Evolutionary conservation across 2,888 invertebrate species (phyloP).

Genomic region (Drosophila ustulata): DNA sequence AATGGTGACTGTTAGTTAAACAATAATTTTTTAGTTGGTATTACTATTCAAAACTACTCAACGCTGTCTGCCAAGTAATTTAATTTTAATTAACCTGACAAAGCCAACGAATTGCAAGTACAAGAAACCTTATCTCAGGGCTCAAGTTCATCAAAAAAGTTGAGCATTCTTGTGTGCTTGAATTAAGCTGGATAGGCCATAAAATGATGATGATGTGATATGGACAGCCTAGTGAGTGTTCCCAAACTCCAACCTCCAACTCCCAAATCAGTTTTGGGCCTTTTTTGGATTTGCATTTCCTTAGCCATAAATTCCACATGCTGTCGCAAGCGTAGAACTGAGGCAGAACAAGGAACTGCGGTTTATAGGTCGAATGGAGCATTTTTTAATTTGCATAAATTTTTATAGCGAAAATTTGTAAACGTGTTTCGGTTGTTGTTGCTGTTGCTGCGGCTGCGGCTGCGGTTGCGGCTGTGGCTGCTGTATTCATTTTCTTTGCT

Average conservation of each 20-base stretch:
- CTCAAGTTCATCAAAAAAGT: slow-evolving; percentile 30
- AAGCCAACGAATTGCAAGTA: background rate
- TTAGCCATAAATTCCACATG: slow-evolving; percentile 63
- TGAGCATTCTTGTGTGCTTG: slow-evolving; percentile 18
- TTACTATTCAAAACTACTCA: too few relatives aligned
- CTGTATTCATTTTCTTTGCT: slow-evolving; percentile 13
- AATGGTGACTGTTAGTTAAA: too few relatives aligned
- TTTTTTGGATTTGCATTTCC: slow-evolving; percentile 53
- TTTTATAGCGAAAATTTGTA: slow-evolving; percentile 66
- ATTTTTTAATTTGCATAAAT: slow-evolving; percentile 73
- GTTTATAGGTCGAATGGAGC: slow-evolving; percentile 42
- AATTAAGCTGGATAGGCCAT: slow-evolving; percentile 23
- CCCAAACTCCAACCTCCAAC: slow-evolving; percentile 22
- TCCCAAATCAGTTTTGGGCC: slow-evolving; percentile 42
- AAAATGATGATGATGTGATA: slow-evolving; percentile 46
- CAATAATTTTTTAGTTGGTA: too few relatives aligned
- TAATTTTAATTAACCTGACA: too few relatives aligned
- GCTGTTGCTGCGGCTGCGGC: slow-evolving; percentile 9
- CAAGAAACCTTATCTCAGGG: slow-evolving; percentile 1
- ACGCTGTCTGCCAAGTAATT: too few relatives aligned
- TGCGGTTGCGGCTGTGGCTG: slow-evolving; percentile 4
- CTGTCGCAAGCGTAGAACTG: slow-evolving; percentile 21
- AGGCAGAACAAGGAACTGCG: slow-evolving; percentile 20
- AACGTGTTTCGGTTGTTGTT: slow-evolving; percentile 33
- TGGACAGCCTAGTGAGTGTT: slow-evolving; percentile 13